These are phyloP conservation scores for Mamestra configurata DNA, from an alignment of 1,140 invertebrate genomes.

Conservation along the genomic window DNA sequence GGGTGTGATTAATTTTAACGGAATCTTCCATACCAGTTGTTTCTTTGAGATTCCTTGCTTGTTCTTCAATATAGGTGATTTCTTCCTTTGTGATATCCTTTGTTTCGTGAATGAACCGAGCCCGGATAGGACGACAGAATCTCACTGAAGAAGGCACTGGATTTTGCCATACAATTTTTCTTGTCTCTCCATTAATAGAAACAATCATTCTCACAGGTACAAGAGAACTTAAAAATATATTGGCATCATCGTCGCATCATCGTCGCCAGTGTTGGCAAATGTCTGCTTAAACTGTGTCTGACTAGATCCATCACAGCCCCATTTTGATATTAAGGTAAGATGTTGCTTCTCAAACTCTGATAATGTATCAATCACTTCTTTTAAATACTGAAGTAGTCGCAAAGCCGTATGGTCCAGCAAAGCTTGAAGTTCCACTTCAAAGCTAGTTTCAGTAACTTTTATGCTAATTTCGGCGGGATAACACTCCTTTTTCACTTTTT, in stretches of 20 bases:
- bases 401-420: neutral
- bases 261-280: neutral
- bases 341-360: neutral
- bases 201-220: neutral
- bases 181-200: constrained; percentile 15
- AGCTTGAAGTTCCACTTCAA: constrained; percentile 10
- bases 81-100: neutral
- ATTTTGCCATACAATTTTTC: constrained; percentile 2
- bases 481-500: constrained; percentile 43
- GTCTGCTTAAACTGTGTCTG: constrained; percentile 9
- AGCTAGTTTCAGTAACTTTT: constrained; percentile 60
- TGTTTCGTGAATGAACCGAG: neutral
- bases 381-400: neutral
- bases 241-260: too few relatives aligned
- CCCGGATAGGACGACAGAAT: constrained; percentile 53
- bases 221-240: constrained; percentile 9
- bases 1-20: neutral
- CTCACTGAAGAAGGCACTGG: constrained; percentile 44
- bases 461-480: constrained; percentile 41
- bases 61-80: constrained; percentile 57
- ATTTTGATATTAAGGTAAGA: constrained; percentile 12
- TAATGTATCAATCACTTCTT: neutral
- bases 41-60: neutral
- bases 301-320: constrained; percentile 34
- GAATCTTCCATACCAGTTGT: neutral